Conservation (phyloP, 2,888 invertebrate genomes). For the Dryomyza anilis region DNA sequence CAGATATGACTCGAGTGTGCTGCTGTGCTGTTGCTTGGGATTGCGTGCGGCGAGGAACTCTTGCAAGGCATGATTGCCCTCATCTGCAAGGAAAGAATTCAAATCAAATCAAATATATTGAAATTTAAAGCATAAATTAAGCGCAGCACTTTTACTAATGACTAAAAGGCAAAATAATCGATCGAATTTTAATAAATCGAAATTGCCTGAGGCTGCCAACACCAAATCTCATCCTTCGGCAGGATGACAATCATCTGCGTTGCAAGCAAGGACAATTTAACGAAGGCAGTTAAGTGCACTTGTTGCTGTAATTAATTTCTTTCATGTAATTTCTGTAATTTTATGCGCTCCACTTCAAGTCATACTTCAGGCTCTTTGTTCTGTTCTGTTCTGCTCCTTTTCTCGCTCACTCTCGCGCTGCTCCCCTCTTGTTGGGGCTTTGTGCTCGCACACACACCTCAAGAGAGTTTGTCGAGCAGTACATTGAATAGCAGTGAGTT, state of each 20-base stretch:
- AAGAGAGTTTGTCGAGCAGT: background rate
- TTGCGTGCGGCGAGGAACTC: conserved; percentile 94
- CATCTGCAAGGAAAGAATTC: conserved; percentile 69
- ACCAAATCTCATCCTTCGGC: too few species aligned
- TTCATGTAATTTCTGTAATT: conserved; percentile 31
- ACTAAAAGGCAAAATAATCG: too few species aligned
- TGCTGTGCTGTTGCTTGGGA: conserved; percentile 95
- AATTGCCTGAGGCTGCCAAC: too few species aligned
- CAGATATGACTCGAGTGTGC: conserved; percentile 95
- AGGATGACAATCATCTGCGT: background rate
- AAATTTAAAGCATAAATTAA: background rate
- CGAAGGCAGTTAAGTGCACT: conserved; percentile 52
- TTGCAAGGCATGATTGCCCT: conserved; percentile 94
- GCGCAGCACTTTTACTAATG: too few species aligned
- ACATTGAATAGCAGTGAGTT: background rate
- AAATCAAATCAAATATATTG: background rate
- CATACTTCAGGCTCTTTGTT: too few species aligned
- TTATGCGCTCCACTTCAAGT: too few species aligned
- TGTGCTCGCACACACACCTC: background rate
- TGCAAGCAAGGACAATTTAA: conserved; percentile 37
- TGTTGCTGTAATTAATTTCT: conserved; percentile 56
- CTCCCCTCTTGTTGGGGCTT: too few species aligned
- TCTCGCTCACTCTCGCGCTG: background rate
- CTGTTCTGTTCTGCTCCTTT: background rate
- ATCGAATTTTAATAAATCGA: too few species aligned